These are phyloP conservation scores for Volucella zonaria DNA, from an alignment of 2,888 invertebrate genomes.

Conservation along the genomic window DNA sequence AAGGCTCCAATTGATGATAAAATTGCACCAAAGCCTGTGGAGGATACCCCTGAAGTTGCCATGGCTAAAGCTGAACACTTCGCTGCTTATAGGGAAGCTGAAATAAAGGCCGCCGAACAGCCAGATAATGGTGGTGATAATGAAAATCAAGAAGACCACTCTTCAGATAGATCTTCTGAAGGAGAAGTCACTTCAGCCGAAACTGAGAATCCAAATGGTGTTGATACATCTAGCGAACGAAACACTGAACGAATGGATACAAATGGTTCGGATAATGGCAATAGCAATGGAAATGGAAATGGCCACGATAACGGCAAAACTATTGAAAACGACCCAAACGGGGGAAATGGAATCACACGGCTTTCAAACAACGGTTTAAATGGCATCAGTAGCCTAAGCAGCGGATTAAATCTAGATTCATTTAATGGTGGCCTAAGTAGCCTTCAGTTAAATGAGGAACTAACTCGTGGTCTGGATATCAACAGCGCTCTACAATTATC, in stretches of 20 bases:
- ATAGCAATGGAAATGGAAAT: constrained; percentile 26
- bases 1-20: constrained; percentile 80
- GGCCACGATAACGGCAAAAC: not conserved
- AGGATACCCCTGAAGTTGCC: constrained; percentile 83
- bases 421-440: constrained; percentile 37
- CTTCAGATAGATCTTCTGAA: constrained; percentile 43
- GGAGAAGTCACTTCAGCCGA: constrained; percentile 52
- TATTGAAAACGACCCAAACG: constrained; percentile 1
- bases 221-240: constrained; percentile 44
- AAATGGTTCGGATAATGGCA: constrained; percentile 21
- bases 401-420: constrained; percentile 74
- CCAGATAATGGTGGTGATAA: constrained; percentile 55
- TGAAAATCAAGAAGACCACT: constrained; percentile 38
- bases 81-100: constrained; percentile 80
- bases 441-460: constrained; percentile 48
- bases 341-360: constrained; percentile 44
- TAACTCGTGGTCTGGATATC: constrained; percentile 36
- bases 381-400: constrained; percentile 66
- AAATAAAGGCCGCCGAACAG: constrained; percentile 77
- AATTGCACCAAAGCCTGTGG: constrained; percentile 81
- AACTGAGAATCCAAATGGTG: constrained; percentile 56
- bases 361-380: constrained; percentile 32
- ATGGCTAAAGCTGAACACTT: constrained; percentile 81
- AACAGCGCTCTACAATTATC: constrained; percentile 51
- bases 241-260: constrained; percentile 20